phyloP scores from a whole-genome alignment of 2,113 vertebrate species.

The Sinocyclocheilus rhinocerous region DNA sequence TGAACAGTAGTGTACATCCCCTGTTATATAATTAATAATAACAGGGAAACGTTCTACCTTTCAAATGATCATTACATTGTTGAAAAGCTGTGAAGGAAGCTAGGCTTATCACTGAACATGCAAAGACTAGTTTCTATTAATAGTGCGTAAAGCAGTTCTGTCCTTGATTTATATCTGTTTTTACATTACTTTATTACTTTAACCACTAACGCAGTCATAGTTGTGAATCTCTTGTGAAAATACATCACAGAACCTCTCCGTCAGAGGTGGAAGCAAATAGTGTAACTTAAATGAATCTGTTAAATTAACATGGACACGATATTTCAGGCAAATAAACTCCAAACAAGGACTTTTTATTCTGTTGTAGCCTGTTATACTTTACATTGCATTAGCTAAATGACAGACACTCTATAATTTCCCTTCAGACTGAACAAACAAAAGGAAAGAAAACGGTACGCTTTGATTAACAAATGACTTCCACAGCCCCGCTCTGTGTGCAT shows the following conservation, averaged over 20 bases:
- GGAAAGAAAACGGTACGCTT: conserved; percentile 49
- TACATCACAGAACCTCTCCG: too few species aligned
- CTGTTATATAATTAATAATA: not conserved
- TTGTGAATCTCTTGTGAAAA: too few species aligned
- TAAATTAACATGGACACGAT: not conserved
- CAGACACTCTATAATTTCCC: conserved; percentile 46
- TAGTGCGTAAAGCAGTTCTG: conserved; percentile 24
- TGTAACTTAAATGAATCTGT: not conserved
- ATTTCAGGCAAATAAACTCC: not conserved
- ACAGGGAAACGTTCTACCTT: not conserved
- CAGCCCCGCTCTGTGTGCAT: conserved; percentile 23
- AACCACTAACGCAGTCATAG: too few species aligned
- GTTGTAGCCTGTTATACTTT: not conserved
- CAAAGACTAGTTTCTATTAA: conserved; percentile 57
- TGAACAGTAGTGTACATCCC: not conserved
- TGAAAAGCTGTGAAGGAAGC: conserved; percentile 62
- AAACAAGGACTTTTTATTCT: not conserved
- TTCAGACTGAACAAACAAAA: conserved; percentile 59
- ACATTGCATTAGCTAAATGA: not conserved
- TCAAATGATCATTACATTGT: conserved; percentile 44
- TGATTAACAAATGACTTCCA: conserved; percentile 63
- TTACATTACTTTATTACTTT: too few species aligned
- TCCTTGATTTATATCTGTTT: too few species aligned
- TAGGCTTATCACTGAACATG: conserved; percentile 45
- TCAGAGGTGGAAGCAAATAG: not conserved